phyloP scores from a whole-genome alignment of 2,797 vertebrate genomes.

The Echeneis naucrates region DNA sequence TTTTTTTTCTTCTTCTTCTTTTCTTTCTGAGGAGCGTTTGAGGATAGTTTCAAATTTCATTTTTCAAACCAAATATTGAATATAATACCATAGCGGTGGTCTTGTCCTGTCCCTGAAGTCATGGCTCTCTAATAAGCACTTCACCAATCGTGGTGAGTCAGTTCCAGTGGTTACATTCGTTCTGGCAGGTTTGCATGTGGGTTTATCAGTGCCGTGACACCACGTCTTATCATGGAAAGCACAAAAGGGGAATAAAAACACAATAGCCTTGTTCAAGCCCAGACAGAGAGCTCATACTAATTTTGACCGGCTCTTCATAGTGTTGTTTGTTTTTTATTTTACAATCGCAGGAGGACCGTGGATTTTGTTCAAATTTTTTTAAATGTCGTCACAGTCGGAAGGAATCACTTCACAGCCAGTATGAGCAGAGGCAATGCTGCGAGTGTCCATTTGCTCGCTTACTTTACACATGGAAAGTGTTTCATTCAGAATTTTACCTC shows the following conservation, averaged over 20 bases:
- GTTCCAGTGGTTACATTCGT: not conserved
- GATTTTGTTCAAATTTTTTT: not conserved
- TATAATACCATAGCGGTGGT: not conserved
- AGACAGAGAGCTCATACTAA: not conserved
- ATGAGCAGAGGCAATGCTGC: not conserved
- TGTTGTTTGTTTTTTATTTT: no score
- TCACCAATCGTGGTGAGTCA: not conserved
- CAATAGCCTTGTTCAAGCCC: not conserved
- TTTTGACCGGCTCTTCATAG: no score
- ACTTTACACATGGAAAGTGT: not conserved
- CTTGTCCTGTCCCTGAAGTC: not conserved
- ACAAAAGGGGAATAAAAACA: not conserved
- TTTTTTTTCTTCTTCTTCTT: no score
- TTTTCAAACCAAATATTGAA: not conserved
- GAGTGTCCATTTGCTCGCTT: not conserved
- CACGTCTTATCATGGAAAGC: not conserved
- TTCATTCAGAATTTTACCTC: not conserved
- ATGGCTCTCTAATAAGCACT: not conserved
- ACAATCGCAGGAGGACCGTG: not conserved
- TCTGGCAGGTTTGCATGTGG: constrained; percentile 13
- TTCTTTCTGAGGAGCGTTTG: not conserved
- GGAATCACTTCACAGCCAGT: not conserved
- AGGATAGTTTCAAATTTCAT: not conserved
- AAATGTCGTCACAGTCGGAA: not conserved
- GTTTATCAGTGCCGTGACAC: not conserved